Base-by-base conservation (phyloP, 2,797 vertebrate species). In the Clarias laeviceps region DNA sequence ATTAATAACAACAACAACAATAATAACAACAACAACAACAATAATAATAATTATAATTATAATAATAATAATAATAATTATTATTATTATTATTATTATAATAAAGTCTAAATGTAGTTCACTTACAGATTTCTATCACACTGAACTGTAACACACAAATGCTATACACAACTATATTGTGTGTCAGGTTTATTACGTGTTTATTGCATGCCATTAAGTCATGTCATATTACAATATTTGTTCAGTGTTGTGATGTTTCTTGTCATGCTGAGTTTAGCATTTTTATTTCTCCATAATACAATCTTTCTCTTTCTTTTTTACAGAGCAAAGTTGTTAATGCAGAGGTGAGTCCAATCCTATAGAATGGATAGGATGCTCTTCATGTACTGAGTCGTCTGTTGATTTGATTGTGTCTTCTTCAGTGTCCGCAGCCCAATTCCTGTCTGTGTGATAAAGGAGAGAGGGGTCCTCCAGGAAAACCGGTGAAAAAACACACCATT, bases 401-500 rank as follows among this genome's bases (percentile, higher is more conserved):
- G n/a, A 56, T 59, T 27, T 45, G 37, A 20, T 6, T 85, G 2
- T 84, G 3, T 89, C 77, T 85, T 11, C 92, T 89, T 64, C 85
- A 96, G 95, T 95, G 94, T 80, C 94, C 94, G 17, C 91, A 92
- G 80, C 92, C 92, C 4, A 93, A 94, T 84, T 87, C 82, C 14
- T 96, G 94, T 84, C 73, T 86, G 80, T 96, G 94, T 91, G 92
- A 94, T 7, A 91, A 87, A 83, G 95, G 94, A 34, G 91, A 94
- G 64, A 88, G 87, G 40, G 95, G 95, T 29, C 84, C 73, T 22
- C 68, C 91, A 18, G 95, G 94, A 80, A 89, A 78, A 66, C 88
- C 89, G 29, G 94, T 94, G 86, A 94, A 93, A 89, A 83, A n/a
- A 59, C 59, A 54, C 54, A 73, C 22, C 54, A 79, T n/a, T n/a